phyloP scores from a whole-genome alignment of 2,797 vertebrate genomes.

The Etheostoma perlongum region DNA sequence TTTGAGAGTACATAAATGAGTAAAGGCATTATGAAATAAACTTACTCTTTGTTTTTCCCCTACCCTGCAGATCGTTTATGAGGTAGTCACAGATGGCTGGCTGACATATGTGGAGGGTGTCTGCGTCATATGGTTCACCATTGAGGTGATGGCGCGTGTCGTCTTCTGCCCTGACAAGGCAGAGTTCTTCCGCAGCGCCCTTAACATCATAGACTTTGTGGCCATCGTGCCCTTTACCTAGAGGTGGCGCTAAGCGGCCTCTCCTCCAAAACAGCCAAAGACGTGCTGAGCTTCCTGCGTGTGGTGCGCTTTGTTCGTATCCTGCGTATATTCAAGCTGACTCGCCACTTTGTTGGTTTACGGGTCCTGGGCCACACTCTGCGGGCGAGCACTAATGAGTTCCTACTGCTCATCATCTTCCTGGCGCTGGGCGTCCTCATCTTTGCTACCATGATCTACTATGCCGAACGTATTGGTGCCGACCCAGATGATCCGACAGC shows the following conservation, averaged over 20 bases:
- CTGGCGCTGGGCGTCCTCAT: constrained; percentile 97
- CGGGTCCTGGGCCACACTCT: constrained; percentile 97
- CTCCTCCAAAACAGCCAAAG: constrained; percentile 98
- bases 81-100: constrained; percentile 96
- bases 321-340: constrained; percentile 98
- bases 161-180: constrained; percentile 98
- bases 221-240: constrained; percentile 98
- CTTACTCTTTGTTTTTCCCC: constrained; percentile 24
- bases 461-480: constrained; percentile 97
- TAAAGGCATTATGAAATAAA: not conserved
- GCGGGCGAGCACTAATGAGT: constrained; percentile 98
- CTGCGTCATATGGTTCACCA: constrained; percentile 99
- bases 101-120: constrained; percentile 98
- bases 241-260: constrained; percentile 97
- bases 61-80: constrained; percentile 78
- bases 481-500: constrained; percentile 95
- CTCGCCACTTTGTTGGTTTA: constrained; percentile 96
- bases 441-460: constrained; percentile 99
- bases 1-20: not conserved
- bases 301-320: constrained; percentile 98
- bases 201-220: constrained; percentile 99
- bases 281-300: constrained; percentile 96
- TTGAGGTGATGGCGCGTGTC: constrained; percentile 96
- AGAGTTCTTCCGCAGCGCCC: constrained; percentile 97
- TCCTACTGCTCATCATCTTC: constrained; percentile 99